Evolutionary conservation across 2,888 invertebrate species (phyloP).

Genomic region (Thera britannica): DNA sequence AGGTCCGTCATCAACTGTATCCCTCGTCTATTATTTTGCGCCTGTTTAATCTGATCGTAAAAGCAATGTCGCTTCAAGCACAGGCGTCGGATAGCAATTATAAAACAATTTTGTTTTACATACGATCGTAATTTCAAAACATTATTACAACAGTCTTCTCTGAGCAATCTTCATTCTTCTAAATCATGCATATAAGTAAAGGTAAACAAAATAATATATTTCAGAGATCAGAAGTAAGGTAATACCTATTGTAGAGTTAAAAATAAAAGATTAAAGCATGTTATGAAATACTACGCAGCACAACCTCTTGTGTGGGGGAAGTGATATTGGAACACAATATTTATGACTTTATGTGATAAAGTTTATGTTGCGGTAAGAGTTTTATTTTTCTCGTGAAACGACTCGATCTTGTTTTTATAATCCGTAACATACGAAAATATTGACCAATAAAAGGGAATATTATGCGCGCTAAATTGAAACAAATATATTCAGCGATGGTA

Average conservation of each 20-base stretch:
- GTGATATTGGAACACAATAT: conserved; percentile 75
- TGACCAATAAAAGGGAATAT: conserved; percentile 57
- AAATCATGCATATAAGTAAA: background rate
- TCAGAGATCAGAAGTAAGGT: background rate
- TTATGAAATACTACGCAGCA: conserved; percentile 37
- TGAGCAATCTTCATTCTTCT: background rate
- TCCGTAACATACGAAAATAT: conserved; percentile 50
- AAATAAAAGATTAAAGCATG: conserved; percentile 42
- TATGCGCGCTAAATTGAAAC: conserved; percentile 21
- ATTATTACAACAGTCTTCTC: conserved; percentile 22
- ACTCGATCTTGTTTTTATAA: conserved; percentile 56
- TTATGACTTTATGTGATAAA: conserved; percentile 78
- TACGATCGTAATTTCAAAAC: conserved; percentile 22
- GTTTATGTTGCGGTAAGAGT: conserved; percentile 78
- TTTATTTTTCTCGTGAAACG: conserved; percentile 72
- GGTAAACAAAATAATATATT: background rate
- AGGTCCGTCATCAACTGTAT: conserved; percentile 76
- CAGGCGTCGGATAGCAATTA: conserved; percentile 46
- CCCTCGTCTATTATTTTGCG: conserved; percentile 69
- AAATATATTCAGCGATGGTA: conserved; percentile 12
- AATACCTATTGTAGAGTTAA: background rate
- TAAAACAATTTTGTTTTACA: conserved; percentile 43
- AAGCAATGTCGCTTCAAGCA: conserved; percentile 55
- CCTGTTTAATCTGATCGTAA: conserved; percentile 65
- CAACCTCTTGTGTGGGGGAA: conserved; percentile 56